phyloP scores from a whole-genome alignment of 2,888 invertebrate genomes.

The Acanthosoma haemorrhoidale region DNA sequence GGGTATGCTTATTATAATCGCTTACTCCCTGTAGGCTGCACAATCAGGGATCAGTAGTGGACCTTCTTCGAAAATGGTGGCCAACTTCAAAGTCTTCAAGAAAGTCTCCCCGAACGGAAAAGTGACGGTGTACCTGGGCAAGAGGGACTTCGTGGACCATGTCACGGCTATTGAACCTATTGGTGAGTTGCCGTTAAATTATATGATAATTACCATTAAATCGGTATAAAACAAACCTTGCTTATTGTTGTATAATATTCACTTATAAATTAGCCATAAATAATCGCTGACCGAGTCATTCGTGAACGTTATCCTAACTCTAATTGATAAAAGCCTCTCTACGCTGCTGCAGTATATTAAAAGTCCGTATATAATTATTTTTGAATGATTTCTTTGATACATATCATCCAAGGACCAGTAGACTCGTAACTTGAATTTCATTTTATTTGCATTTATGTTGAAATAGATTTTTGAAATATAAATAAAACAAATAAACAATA shows the following conservation, averaged over 20 bases:
- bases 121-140: constrained; percentile 76
- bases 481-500: no score
- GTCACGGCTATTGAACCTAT: constrained; percentile 79
- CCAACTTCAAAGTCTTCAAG: constrained; percentile 86
- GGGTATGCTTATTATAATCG: not conserved
- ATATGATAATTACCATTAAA: not conserved
- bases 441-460: no score
- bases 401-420: no score
- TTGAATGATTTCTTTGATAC: no score
- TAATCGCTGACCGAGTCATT: no score
- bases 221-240: not conserved
- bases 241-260: not conserved
- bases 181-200: constrained; percentile 52
- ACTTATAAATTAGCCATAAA: no score
- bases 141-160: constrained; percentile 83
- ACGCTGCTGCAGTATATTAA: no score
- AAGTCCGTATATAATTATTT: no score
- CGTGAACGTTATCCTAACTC: no score
- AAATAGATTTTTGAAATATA: no score
- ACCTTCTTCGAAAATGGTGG: constrained; percentile 74
- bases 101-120: constrained; percentile 85
- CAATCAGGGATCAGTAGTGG: not conserved
- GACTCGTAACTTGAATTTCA: no score
- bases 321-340: no score
- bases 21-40: not conserved